Evolutionary conservation across 2,797 vertebrate species (phyloP).

Genomic region (Remorina albescens): DNA sequence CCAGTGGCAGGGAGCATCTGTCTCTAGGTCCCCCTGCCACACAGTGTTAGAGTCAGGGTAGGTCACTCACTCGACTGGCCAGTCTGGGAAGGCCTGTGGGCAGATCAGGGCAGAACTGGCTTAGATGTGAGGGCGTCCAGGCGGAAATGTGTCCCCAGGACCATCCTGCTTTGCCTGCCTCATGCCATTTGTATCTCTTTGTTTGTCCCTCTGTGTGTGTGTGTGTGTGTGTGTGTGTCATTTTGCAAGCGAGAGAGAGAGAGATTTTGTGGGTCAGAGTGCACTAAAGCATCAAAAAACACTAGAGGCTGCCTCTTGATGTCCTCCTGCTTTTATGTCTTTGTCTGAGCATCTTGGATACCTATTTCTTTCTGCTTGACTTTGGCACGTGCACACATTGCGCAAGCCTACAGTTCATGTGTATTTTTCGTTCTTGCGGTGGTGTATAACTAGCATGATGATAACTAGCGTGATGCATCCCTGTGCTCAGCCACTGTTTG

Average conservation of each 20-base stretch:
- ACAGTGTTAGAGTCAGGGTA: constrained; percentile 82
- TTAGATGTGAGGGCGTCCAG: constrained; percentile 61
- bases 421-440: constrained; percentile 44
- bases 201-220: constrained; percentile 36
- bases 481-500: constrained; percentile 74
- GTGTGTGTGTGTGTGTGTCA: neutral
- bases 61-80: constrained; percentile 73
- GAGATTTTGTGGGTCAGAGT: constrained; percentile 73
- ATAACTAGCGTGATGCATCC: constrained; percentile 42
- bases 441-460: constrained; percentile 34
- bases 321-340: constrained; percentile 46
- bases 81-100: constrained; percentile 64
- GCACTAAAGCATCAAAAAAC: constrained; percentile 66
- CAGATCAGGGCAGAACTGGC: constrained; percentile 60
- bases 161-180: constrained; percentile 71
- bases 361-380: constrained; percentile 51
- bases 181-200: constrained; percentile 66
- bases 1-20: constrained; percentile 93
- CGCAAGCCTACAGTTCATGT: neutral
- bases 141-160: constrained; percentile 75
- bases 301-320: constrained; percentile 52
- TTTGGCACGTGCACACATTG: constrained; percentile 17
- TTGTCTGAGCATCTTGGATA: constrained; percentile 39
- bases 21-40: constrained; percentile 86
- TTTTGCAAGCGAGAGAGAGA: constrained; percentile 47